A percentile compares a stretch with the other conserved stretches of the same genome.
These are phyloP conservation scores for Eumerus sabulonum DNA, from an alignment of 2,888 invertebrate species.

Conservation along the genomic window DNA sequence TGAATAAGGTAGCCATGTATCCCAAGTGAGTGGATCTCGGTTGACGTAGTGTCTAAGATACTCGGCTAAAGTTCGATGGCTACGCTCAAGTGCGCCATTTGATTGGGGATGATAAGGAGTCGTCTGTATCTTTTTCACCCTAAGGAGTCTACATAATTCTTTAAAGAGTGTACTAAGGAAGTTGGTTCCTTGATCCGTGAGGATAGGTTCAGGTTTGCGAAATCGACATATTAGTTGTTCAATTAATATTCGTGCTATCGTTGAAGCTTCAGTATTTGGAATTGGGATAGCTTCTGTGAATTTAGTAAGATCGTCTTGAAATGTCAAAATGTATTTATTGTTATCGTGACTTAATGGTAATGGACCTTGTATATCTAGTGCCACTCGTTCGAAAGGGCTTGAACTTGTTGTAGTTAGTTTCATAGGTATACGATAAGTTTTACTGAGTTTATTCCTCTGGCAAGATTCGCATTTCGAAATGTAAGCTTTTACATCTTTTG, in stretches of 20 bases:
- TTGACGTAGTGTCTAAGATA: constrained; percentile 72
- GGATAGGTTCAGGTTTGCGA: background rate
- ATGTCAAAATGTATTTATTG: constrained; percentile 14
- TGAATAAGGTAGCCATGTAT: constrained; percentile 71
- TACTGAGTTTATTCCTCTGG: constrained; percentile 5
- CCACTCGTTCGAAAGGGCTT: constrained; percentile 5
- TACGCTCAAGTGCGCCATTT: constrained; percentile 73
- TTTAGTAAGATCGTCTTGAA: constrained; percentile 15
- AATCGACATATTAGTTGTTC: constrained; percentile 15
- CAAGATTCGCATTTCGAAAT: constrained; percentile 16
- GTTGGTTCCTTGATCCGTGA: constrained; percentile 8
- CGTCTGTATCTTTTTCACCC: constrained; percentile 15
- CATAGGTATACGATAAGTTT: background rate
- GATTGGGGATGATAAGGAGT: constrained; percentile 24
- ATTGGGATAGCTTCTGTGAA: constrained; percentile 4
- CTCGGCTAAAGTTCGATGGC: constrained; percentile 72
- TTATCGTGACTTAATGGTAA: background rate
- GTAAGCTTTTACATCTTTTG: background rate
- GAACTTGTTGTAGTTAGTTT: background rate
- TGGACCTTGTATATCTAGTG: constrained; percentile 5
- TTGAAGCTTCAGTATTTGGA: constrained; percentile 3
- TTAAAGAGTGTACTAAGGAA: constrained; percentile 57
- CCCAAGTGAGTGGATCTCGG: constrained; percentile 72
- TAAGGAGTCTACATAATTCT: constrained; percentile 27
- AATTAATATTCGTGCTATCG: background rate